phyloP scores from a whole-genome alignment of 2,888 invertebrate genomes.

The Aspidiotus rigidus region DNA sequence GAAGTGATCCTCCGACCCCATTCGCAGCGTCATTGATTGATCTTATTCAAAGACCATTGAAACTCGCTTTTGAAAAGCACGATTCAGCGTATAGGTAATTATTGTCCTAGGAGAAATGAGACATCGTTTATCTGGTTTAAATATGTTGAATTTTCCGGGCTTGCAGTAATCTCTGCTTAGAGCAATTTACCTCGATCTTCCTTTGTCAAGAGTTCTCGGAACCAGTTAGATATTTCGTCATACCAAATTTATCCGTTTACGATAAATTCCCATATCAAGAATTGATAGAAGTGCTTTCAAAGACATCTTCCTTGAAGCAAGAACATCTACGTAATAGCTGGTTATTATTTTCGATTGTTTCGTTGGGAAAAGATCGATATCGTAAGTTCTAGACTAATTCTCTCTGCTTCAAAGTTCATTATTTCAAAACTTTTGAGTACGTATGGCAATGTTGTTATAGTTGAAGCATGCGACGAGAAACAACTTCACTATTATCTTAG shows the following conservation, averaged over 20 bases:
- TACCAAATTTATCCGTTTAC: slow-evolving; percentile 56
- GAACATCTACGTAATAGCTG: slow-evolving; percentile 24
- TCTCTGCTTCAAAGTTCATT: background rate
- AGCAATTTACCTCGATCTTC: slow-evolving; percentile 17
- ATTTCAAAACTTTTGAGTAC: background rate
- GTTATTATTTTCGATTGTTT: slow-evolving; percentile 22
- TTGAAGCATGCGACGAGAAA: slow-evolving; percentile 17
- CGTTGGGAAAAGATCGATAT: slow-evolving; percentile 20
- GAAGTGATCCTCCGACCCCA: slow-evolving; percentile 60
- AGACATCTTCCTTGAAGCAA: background rate
- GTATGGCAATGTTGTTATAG: background rate
- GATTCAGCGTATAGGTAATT: slow-evolving; percentile 15
- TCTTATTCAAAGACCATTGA: slow-evolving; percentile 65
- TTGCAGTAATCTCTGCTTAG: slow-evolving; percentile 39
- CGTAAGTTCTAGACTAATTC: slow-evolving; percentile 9
- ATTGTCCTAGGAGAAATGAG: background rate
- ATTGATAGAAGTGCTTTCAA: slow-evolving; percentile 7
- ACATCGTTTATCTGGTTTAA: background rate
- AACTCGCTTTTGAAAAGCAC: slow-evolving; percentile 2
- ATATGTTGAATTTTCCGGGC: background rate
- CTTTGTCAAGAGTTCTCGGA: slow-evolving; percentile 41
- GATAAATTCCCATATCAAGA: slow-evolving; percentile 44
- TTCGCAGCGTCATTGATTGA: slow-evolving; percentile 63
- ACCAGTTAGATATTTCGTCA: slow-evolving; percentile 57
- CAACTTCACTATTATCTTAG: slow-evolving; percentile 20